Conservation (phyloP, 2,888 invertebrate species). For the Ichneumoninae sp. region DNA sequence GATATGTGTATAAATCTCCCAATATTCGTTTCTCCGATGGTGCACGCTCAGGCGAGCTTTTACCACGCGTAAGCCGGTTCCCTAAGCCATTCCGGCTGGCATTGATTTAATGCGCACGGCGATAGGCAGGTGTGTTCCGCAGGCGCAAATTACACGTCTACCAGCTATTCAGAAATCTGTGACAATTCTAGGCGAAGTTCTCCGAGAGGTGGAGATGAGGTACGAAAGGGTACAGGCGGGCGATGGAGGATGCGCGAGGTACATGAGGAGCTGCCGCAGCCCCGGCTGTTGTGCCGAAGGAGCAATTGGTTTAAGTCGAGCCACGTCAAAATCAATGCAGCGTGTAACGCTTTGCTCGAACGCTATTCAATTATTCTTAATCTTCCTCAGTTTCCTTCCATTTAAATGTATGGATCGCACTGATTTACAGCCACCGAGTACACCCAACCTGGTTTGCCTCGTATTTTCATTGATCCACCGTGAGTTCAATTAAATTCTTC, state of each 20-base stretch:
- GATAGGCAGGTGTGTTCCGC: conserved; percentile 75
- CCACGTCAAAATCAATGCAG: conserved; percentile 71
- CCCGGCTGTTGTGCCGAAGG: background rate
- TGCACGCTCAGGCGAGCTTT: conserved; percentile 67
- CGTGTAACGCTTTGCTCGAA: conserved; percentile 40
- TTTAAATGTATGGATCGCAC: background rate
- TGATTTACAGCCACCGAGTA: background rate
- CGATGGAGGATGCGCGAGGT: background rate
- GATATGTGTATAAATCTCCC: conserved; percentile 64
- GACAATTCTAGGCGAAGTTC: conserved; percentile 69
- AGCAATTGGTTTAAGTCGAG: conserved; percentile 32
- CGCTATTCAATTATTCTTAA: conserved; percentile 41
- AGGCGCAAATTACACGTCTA: conserved; percentile 75
- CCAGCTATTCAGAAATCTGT: conserved; percentile 73
- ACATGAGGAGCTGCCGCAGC: conserved; percentile 1
- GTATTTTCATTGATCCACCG: conserved; percentile 30
- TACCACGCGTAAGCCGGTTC: conserved; percentile 62
- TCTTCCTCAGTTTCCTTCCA: background rate
- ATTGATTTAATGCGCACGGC: conserved; percentile 72
- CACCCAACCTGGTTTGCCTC: background rate
- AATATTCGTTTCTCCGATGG: conserved; percentile 66
- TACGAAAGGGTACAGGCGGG: conserved; percentile 1
- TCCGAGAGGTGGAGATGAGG: conserved; percentile 8
- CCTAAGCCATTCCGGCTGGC: conserved; percentile 68
- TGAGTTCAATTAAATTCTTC: conserved; percentile 28